These are phyloP conservation scores for Acipenser ruthenus DNA, from an alignment of 2,797 vertebrate genomes.

Conservation along the genomic window DNA sequence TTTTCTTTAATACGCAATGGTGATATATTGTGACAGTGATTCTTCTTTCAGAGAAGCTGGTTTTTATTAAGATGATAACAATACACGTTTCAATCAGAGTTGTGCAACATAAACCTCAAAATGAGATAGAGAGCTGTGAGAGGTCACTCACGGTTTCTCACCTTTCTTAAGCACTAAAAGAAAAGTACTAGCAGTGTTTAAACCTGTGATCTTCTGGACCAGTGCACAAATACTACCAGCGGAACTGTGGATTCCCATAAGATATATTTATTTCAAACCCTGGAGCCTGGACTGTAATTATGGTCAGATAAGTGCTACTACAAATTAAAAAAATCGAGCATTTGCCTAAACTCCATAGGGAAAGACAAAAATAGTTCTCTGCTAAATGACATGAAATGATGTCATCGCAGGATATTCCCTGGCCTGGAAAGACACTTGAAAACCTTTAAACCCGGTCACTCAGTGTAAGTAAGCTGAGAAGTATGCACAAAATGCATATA, in stretches of 20 bases:
- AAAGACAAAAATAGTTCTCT: slow-evolving; percentile 18
- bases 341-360: slow-evolving; percentile 21
- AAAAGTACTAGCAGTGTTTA: no score
- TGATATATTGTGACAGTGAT: no score
- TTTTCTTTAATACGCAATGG: no score
- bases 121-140: no score
- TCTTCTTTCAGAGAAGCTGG: no score
- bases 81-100: no score
- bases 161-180: no score
- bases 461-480: slow-evolving; percentile 8
- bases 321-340: slow-evolving; percentile 16
- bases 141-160: no score
- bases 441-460: slow-evolving; percentile 1
- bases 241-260: background rate
- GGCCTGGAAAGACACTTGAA: slow-evolving; percentile 9
- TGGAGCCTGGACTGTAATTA: slow-evolving; percentile 29
- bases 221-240: background rate
- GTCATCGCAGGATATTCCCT: slow-evolving; percentile 12
- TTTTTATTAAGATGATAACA: no score
- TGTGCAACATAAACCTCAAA: no score
- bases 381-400: slow-evolving; percentile 19
- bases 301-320: slow-evolving; percentile 26
- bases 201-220: background rate
- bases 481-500: slow-evolving; percentile 15
- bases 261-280: slow-evolving; percentile 17